Percentiles rank a stretch among this genome's conserved stretches.
These are phyloP conservation scores for Cyprinella venusta DNA, from an alignment of 2,797 vertebrate genomes.

Conservation along the genomic window DNA sequence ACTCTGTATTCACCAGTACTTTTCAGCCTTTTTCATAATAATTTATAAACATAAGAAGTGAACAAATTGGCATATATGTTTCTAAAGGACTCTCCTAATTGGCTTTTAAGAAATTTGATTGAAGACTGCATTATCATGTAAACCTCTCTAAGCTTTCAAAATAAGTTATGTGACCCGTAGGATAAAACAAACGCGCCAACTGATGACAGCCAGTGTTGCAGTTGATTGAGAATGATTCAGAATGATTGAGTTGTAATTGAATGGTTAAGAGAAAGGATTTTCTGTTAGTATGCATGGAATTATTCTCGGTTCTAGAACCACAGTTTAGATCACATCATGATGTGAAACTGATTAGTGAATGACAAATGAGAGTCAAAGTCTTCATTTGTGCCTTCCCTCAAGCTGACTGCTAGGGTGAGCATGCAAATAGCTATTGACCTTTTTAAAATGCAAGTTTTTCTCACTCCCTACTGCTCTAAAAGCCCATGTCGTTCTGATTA, in stretches of 20 bases:
- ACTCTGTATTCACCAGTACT: not conserved
- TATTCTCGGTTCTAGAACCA: not conserved
- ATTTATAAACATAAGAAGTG: not conserved
- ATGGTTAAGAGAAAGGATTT: not conserved
- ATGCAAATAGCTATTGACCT: constrained; percentile 76
- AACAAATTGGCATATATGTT: not conserved
- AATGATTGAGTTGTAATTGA: not conserved
- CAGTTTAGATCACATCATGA: constrained; percentile 16
- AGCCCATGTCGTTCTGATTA: constrained; percentile 79
- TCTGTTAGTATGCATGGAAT: not conserved
- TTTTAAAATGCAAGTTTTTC: constrained; percentile 65
- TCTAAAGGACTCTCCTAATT: not conserved
- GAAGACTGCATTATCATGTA: not conserved
- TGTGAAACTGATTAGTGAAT: constrained; percentile 25
- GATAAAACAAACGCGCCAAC: not conserved
- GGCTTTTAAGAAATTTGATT: not conserved
- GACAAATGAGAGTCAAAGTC: not conserved
- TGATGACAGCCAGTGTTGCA: not conserved
- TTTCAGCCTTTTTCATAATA: not conserved
- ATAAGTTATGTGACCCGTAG: not conserved
- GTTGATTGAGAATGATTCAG: not conserved
- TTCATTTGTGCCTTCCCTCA: constrained; percentile 35
- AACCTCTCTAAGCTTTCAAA: not conserved
- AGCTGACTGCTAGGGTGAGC: constrained; percentile 57
- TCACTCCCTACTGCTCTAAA: constrained; percentile 66